Evolutionary conservation across 1,140 invertebrate genomes (phyloP).

Genomic region (Reticulitermes speratus): DNA sequence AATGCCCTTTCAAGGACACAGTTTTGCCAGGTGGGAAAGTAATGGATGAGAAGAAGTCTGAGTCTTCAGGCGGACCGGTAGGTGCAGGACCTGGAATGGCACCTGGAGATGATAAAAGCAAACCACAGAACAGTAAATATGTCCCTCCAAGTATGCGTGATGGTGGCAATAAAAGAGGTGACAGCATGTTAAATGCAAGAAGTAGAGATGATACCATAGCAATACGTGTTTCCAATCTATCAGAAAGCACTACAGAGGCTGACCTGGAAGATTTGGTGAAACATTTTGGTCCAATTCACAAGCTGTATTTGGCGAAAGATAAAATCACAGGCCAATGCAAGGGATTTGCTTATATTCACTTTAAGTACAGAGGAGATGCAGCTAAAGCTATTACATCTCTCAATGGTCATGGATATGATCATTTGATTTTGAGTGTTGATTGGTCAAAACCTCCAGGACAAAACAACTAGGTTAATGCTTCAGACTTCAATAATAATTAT

Average conservation of each 20-base stretch:
- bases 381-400: conserved; percentile 85
- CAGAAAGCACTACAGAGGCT: conserved; percentile 91
- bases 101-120: conserved; percentile 50
- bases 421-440: conserved; percentile 96
- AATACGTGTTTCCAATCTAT: conserved; percentile 95
- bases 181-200: conserved; percentile 64
- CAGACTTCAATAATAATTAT: too few relatives aligned
- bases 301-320: conserved; percentile 88
- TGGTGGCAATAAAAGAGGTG: conserved; percentile 69
- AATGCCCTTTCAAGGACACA: conserved; percentile 95
- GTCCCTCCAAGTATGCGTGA: conserved; percentile 87
- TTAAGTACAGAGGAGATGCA: conserved; percentile 85
- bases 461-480: conserved; percentile 12
- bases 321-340: conserved; percentile 78
- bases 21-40: conserved; percentile 63
- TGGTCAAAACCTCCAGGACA: conserved; percentile 86
- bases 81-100: conserved; percentile 43
- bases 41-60: conserved; percentile 38
- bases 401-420: conserved; percentile 96
- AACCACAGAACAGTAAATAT: conserved; percentile 60
- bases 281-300: conserved; percentile 82
- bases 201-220: conserved; percentile 81
- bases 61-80: conserved; percentile 5
- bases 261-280: conserved; percentile 96
- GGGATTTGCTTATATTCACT: conserved; percentile 97